Percentiles rank a stretch among this genome's conserved stretches.
Evolutionary conservation across 1,140 invertebrate species (phyloP).

Genomic region (Batillaria attramentaria): DNA sequence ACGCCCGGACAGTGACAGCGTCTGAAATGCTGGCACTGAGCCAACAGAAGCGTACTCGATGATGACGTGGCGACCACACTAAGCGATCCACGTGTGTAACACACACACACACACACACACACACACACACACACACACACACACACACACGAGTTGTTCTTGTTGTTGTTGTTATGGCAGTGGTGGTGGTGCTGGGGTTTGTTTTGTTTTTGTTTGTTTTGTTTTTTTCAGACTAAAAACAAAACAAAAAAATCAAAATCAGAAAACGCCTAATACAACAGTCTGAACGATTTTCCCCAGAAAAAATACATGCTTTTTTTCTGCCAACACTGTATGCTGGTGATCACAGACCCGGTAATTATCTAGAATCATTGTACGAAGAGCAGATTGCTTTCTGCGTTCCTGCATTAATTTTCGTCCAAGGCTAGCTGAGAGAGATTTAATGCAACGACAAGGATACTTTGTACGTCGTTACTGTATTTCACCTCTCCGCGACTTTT

Average conservation of each 20-base stretch:
- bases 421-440: too few relatives aligned
- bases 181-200: too few relatives aligned
- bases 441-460: too few relatives aligned
- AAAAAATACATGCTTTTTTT: neutral
- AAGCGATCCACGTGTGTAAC: neutral
- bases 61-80: neutral
- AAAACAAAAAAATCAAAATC: neutral
- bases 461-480: too few relatives aligned
- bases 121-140: neutral
- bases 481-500: too few relatives aligned
- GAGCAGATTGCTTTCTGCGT: too few relatives aligned
- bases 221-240: neutral
- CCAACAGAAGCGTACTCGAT: too few relatives aligned
- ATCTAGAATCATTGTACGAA: too few relatives aligned
- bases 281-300: too few relatives aligned
- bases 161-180: too few relatives aligned
- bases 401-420: too few relatives aligned
- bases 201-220: too few relatives aligned
- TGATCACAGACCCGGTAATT: neutral
- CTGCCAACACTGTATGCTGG: neutral
- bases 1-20: neutral
- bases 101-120: conserved; percentile 12
- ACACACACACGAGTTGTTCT: neutral
- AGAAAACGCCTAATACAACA: neutral
- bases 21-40: neutral